Percentiles rank a stretch among this genome's conserved stretches.
Evolutionary conservation across 53 echinoderm and acorn worm species (phyloP).

Genomic region (Holothuria scabra): DNA sequence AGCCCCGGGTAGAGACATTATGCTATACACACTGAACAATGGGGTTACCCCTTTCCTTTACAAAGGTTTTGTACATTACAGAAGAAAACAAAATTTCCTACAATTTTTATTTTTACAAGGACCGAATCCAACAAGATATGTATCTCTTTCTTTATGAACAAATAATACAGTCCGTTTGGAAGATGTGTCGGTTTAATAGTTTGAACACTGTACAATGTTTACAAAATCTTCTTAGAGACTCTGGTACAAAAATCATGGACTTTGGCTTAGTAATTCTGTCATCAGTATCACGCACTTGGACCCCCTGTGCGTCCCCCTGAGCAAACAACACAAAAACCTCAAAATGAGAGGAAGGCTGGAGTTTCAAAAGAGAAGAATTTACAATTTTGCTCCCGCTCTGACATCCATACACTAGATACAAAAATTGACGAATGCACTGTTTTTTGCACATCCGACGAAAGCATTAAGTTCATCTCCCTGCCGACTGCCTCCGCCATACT

Average conservation of each 20-base stretch:
- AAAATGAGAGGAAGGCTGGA: slow-evolving; percentile 27
- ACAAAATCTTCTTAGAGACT: slow-evolving; percentile 29
- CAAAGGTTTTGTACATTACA: slow-evolving; percentile 41
- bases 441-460: slow-evolving; percentile 9
- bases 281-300: neutral
- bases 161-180: slow-evolving; percentile 27
- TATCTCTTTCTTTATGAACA: slow-evolving; percentile 24
- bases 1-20: too few relatives aligned
- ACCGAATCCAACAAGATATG: slow-evolving; percentile 30
- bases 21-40: too few relatives aligned
- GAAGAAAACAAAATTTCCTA: slow-evolving; percentile 28
- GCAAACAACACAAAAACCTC: too few relatives aligned
- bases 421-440: neutral
- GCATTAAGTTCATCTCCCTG: slow-evolving; percentile 20
- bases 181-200: neutral
- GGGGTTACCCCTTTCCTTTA: slow-evolving; percentile 11
- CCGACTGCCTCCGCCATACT: slow-evolving; percentile 30
- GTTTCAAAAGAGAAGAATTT: slow-evolving; percentile 31
- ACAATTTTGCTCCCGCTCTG: slow-evolving; percentile 10
- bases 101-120: slow-evolving; percentile 34
- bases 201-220: slow-evolving; percentile 38
- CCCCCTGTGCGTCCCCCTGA: slow-evolving; percentile 20
- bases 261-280: slow-evolving; percentile 10
- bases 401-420: slow-evolving; percentile 6
- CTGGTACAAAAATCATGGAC: slow-evolving; percentile 36